Evolutionary conservation across 2,113 vertebrate species (phyloP).

Genomic region (Nansenia antarctica): DNA sequence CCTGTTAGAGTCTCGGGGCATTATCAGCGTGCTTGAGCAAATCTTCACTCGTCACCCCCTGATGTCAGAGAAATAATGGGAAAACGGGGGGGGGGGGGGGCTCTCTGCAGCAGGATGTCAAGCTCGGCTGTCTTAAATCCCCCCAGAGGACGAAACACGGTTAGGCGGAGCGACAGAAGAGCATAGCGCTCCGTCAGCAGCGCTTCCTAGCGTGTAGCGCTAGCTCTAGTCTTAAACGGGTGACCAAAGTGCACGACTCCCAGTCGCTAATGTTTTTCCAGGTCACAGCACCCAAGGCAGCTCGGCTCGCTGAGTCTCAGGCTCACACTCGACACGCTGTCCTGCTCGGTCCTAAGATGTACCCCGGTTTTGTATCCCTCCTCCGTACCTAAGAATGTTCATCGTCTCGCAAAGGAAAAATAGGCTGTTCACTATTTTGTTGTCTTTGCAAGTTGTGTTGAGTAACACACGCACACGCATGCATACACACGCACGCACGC

Average conservation of each 20-base stretch:
- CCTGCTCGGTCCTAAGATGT: neutral
- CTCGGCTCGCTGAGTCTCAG: neutral
- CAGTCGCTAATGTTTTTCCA: conserved; percentile 8
- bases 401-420: neutral
- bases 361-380: neutral
- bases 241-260: conserved; percentile 17
- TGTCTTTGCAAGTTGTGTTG: neutral
- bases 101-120: conserved; percentile 3
- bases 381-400: neutral
- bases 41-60: conserved; percentile 20
- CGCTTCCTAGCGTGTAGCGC: neutral
- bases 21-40: conserved; percentile 19
- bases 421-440: neutral
- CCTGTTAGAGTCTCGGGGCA: conserved; percentile 8
- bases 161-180: conserved; percentile 6
- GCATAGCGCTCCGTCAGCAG: conserved; percentile 14
- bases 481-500: neutral
- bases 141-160: neutral
- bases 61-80: conserved; percentile 12
- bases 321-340: neutral
- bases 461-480: neutral
- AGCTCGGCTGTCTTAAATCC: neutral
- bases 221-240: conserved; percentile 11
- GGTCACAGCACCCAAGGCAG: neutral
- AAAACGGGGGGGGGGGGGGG: conserved; percentile 22